phyloP scores from a whole-genome alignment of 2,797 vertebrate species.

The Allobates femoralis region DNA sequence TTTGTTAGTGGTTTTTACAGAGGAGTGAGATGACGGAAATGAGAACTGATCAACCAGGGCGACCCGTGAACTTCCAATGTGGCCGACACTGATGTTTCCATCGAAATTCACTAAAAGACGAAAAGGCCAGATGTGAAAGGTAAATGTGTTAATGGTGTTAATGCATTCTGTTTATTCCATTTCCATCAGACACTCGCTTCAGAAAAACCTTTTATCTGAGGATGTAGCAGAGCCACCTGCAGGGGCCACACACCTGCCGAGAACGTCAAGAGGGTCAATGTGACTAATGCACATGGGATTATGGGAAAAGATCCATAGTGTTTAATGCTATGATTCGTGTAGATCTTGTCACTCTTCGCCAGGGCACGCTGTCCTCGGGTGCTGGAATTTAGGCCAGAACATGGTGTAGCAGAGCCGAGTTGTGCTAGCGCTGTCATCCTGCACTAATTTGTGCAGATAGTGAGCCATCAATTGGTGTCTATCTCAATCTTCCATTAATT shows the following conservation, averaged over 20 bases:
- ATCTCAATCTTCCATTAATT: constrained; percentile 26
- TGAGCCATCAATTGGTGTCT: background rate
- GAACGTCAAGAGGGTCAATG: background rate
- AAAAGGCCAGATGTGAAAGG: background rate
- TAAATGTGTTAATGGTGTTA: background rate
- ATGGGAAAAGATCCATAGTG: background rate
- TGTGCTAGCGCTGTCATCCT: too few species aligned
- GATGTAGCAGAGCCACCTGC: background rate
- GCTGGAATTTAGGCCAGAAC: background rate
- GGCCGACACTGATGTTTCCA: background rate
- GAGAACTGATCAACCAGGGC: background rate
- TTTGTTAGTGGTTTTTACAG: background rate
- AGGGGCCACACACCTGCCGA: constrained; percentile 24
- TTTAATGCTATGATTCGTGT: background rate
- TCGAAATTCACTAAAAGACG: background rate
- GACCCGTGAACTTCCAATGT: background rate
- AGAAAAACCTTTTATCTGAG: constrained; percentile 22
- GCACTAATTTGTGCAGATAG: background rate
- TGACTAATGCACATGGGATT: background rate
- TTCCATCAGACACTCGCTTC: background rate
- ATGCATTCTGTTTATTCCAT: constrained; percentile 21
- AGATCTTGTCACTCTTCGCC: background rate
- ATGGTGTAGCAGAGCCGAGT: background rate
- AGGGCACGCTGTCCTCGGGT: background rate
- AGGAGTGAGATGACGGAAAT: background rate